Conservation (phyloP, 2,113 vertebrate genomes). For the Lophura nycthemera region DNA sequence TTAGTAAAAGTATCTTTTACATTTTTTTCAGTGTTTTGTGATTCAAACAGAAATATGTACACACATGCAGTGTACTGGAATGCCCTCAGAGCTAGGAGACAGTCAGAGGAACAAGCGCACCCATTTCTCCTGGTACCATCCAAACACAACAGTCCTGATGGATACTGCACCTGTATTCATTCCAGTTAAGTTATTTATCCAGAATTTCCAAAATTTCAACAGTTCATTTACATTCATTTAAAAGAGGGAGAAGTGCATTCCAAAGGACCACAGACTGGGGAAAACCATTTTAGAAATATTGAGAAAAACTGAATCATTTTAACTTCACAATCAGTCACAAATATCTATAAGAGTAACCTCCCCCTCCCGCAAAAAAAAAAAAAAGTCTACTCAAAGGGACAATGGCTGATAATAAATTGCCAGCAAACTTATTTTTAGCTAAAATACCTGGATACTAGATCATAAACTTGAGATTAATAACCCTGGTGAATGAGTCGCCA, state of each 20-base stretch:
- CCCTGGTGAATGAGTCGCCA: neutral
- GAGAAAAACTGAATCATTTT: neutral
- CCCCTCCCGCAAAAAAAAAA: neutral
- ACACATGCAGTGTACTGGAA: neutral
- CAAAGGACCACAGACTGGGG: neutral
- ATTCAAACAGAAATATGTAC: neutral
- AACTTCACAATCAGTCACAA: neutral
- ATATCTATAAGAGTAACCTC: neutral
- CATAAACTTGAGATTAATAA: neutral
- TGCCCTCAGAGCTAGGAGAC: neutral
- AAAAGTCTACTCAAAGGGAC: neutral
- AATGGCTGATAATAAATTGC: neutral
- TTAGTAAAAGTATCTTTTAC: neutral
- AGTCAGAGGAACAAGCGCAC: neutral
- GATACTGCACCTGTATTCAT: neutral
- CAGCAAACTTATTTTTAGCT: constrained; percentile 1
- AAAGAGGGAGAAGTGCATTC: neutral
- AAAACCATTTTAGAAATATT: neutral
- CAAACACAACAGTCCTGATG: neutral
- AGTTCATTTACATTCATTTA: neutral
- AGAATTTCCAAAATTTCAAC: neutral
- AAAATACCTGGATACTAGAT: neutral
- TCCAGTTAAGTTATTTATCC: neutral
- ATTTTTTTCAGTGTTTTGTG: neutral
- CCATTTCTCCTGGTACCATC: neutral